Percentiles rank a stretch among this genome's conserved stretches.
These are phyloP conservation scores for Idris sp. DNA, from an alignment of 1,140 invertebrate genomes.

Conservation along the genomic window DNA sequence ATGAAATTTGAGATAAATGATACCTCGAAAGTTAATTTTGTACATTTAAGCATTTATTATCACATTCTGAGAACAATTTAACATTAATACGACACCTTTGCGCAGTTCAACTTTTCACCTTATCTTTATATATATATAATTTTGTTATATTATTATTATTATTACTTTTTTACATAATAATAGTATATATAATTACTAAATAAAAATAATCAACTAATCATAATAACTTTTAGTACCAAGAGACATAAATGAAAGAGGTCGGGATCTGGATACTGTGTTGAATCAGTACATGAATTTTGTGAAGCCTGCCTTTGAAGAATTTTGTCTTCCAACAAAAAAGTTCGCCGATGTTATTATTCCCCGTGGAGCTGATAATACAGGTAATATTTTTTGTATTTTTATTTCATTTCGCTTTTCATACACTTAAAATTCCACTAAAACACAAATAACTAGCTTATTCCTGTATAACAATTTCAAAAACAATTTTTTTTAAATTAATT, in stretches of 20 bases:
- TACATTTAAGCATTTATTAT: too few species aligned
- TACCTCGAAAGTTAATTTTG: too few species aligned
- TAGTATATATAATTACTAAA: too few species aligned
- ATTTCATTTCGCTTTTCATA: not conserved
- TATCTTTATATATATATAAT: too few species aligned
- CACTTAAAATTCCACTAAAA: slow-evolving; percentile 14
- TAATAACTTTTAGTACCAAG: slow-evolving; percentile 86
- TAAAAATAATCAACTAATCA: too few species aligned
- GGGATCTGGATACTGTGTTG: slow-evolving; percentile 95
- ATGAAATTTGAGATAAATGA: too few species aligned
- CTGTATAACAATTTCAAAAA: too few species aligned
- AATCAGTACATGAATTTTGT: slow-evolving; percentile 98
- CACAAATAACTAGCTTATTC: too few species aligned
- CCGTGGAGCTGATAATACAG: slow-evolving; percentile 95
- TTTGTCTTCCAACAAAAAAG: slow-evolving; percentile 99
- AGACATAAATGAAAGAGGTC: slow-evolving; percentile 95
- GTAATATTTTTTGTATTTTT: slow-evolving; percentile 78
- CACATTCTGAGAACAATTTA: too few species aligned
- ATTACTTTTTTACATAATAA: too few species aligned
- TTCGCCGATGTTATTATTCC: slow-evolving; percentile 99
- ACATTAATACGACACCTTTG: too few species aligned
- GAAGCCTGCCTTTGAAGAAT: slow-evolving; percentile 99
- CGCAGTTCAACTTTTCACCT: too few species aligned
- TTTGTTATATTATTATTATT: slow-evolving; percentile 35
- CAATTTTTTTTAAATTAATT: slow-evolving; percentile 1